Conservation (phyloP, 2,797 vertebrate species). For the Oryzias dopingdopingensis region DNA sequence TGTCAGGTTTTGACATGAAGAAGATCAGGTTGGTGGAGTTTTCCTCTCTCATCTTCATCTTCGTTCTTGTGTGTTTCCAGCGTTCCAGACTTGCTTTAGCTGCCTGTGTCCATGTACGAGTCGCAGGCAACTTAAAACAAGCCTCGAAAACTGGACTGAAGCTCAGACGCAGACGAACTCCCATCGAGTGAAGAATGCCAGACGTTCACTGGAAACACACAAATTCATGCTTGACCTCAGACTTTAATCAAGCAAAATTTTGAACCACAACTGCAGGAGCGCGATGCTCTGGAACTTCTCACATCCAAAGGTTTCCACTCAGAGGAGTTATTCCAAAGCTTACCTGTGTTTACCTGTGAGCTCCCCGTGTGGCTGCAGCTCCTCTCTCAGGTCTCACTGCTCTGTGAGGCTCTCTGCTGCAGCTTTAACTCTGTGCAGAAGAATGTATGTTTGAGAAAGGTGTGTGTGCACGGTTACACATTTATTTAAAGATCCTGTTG, state of each 20-base stretch:
- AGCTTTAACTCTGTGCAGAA: constrained; percentile 74
- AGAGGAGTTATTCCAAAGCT: constrained; percentile 10
- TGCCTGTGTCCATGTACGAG: constrained; percentile 86
- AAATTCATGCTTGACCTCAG: too few relatives aligned
- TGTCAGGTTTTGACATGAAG: too few relatives aligned
- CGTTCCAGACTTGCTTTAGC: constrained; percentile 96
- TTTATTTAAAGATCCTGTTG: constrained; percentile 82
- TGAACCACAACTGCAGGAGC: too few relatives aligned
- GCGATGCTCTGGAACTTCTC: too few relatives aligned
- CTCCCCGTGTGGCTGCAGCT: constrained; percentile 3
- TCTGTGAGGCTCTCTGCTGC: constrained; percentile 23
- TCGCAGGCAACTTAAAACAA: constrained; percentile 97
- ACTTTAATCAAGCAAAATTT: too few relatives aligned
- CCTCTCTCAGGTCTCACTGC: constrained; percentile 34
- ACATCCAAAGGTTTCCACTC: background rate
- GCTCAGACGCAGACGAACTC: background rate
- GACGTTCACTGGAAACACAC: background rate
- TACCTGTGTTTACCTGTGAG: constrained; percentile 37
- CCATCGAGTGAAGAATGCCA: background rate
- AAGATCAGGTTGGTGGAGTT: background rate
- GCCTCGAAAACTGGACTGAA: constrained; percentile 75
- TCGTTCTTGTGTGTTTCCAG: constrained; percentile 43
- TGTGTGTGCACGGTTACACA: constrained; percentile 79
- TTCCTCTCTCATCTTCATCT: background rate
- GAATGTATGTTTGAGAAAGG: constrained; percentile 83